Conservation (phyloP, 1,140 invertebrate species). For the Meloidogyne floridensis region DNA sequence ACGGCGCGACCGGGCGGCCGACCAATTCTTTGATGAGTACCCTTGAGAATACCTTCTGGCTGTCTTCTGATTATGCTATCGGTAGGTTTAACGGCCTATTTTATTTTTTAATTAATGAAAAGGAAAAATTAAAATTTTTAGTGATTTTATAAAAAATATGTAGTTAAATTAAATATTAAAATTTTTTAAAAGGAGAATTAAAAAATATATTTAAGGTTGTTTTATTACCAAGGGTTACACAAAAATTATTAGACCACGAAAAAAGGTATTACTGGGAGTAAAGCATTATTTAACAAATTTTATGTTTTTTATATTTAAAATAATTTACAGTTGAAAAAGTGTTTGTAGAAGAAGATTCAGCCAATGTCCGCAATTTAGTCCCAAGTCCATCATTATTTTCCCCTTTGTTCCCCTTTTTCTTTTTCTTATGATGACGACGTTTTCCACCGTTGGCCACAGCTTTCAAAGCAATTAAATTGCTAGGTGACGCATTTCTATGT, state of each 20-base stretch:
- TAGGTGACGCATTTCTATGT: background rate
- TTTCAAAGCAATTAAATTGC: constrained; percentile 7
- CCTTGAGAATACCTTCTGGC: constrained; percentile 32
- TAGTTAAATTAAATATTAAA: background rate
- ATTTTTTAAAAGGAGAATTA: no score
- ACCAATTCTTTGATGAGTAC: constrained; percentile 22
- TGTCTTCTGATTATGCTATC: constrained; percentile 24
- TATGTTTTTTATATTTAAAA: constrained; percentile 4
- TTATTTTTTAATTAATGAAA: background rate
- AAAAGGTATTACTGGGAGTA: background rate
- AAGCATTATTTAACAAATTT: background rate
- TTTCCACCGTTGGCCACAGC: constrained; percentile 30
- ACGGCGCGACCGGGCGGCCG: constrained; percentile 23
- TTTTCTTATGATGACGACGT: background rate
- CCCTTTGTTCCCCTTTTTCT: constrained; percentile 2
- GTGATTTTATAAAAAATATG: no score
- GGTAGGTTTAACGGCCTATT: constrained; percentile 19
- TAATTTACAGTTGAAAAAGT: no score
- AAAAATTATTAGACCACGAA: background rate
- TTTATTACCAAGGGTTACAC: no score
- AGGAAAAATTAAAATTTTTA: no score
- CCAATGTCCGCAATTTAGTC: background rate
- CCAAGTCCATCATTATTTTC: constrained; percentile 16
- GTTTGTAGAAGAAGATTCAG: background rate
- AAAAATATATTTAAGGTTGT: no score